Evolutionary conservation across 1,140 invertebrate genomes (phyloP).

Genomic region (Antheraea pernyi): DNA sequence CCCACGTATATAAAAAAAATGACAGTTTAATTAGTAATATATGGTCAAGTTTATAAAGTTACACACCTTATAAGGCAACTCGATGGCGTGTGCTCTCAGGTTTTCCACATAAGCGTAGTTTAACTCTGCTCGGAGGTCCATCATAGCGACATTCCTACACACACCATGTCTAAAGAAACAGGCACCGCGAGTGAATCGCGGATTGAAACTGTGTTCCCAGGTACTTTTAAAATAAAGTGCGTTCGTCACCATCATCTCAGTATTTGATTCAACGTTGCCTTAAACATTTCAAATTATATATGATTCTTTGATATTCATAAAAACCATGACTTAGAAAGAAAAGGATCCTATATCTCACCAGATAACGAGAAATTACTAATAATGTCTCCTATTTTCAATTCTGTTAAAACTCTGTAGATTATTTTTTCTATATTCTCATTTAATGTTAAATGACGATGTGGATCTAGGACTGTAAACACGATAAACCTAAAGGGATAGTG

Average conservation of each 20-base stretch:
- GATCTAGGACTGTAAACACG: too few relatives aligned
- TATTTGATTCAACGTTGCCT: conserved; percentile 63
- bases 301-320: background rate
- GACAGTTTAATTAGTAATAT: background rate
- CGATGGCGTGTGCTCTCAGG: conserved; percentile 81
- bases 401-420: too few relatives aligned
- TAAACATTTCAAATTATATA: background rate
- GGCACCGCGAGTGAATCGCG: conserved; percentile 66
- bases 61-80: conserved; percentile 84
- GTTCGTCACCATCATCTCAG: conserved; percentile 83
- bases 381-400: too few relatives aligned
- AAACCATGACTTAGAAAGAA: too few relatives aligned
- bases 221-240: conserved; percentile 88
- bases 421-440: too few relatives aligned
- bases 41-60: background rate
- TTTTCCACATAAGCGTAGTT: conserved; percentile 79
- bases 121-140: conserved; percentile 81
- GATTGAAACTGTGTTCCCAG: conserved; percentile 84
- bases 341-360: too few relatives aligned
- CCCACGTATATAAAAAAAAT: too few relatives aligned
- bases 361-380: too few relatives aligned
- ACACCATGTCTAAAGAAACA: conserved; percentile 79
- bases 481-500: too few relatives aligned
- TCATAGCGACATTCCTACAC: conserved; percentile 81
- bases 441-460: too few relatives aligned